Percentiles rank a stretch among this genome's conserved stretches.
Evolutionary conservation across 2,888 invertebrate species (phyloP).

Genomic region (Holacanthella duospinosa): DNA sequence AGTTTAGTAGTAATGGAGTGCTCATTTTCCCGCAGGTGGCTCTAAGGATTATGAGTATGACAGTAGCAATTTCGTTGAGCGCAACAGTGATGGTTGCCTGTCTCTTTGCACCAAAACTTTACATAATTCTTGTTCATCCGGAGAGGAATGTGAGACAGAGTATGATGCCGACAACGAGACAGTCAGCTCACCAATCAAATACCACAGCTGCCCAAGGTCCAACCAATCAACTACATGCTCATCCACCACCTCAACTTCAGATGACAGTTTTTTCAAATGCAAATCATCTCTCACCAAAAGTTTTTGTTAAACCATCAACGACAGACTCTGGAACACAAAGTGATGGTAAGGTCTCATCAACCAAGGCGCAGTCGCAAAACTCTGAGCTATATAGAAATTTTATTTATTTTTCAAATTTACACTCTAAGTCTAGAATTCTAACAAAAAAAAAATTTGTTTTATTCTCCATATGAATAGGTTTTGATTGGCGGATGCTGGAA

Average conservation of each 20-base stretch:
- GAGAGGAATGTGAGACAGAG: slow-evolving; percentile 81
- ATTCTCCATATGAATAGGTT: background rate
- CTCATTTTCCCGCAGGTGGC: slow-evolving; percentile 63
- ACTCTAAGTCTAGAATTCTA: background rate
- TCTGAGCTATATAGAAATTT: too few relatives aligned
- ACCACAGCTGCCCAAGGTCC: background rate
- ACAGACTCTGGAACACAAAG: slow-evolving; percentile 42
- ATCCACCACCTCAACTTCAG: slow-evolving; percentile 32
- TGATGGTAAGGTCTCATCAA: slow-evolving; percentile 40
- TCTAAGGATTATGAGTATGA: slow-evolving; percentile 86
- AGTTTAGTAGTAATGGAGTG: too few relatives aligned
- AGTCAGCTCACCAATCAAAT: slow-evolving; percentile 11
- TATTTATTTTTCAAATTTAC: background rate
- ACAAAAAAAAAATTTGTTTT: background rate
- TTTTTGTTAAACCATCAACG: slow-evolving; percentile 10
- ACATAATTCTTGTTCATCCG: slow-evolving; percentile 74
- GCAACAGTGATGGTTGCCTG: slow-evolving; percentile 88
- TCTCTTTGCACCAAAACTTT: slow-evolving; percentile 82
- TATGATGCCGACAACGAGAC: slow-evolving; percentile 52
- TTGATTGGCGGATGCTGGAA: background rate
- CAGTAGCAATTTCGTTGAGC: slow-evolving; percentile 85
- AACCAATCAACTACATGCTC: slow-evolving; percentile 13
- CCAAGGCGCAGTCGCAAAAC: too few relatives aligned
- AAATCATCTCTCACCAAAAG: slow-evolving; percentile 15
- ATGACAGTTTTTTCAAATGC: slow-evolving; percentile 22